Percentiles rank a stretch among this genome's conserved stretches.
phyloP scores from a whole-genome alignment of 2,888 invertebrate species.

The Drosophila barbarae region DNA sequence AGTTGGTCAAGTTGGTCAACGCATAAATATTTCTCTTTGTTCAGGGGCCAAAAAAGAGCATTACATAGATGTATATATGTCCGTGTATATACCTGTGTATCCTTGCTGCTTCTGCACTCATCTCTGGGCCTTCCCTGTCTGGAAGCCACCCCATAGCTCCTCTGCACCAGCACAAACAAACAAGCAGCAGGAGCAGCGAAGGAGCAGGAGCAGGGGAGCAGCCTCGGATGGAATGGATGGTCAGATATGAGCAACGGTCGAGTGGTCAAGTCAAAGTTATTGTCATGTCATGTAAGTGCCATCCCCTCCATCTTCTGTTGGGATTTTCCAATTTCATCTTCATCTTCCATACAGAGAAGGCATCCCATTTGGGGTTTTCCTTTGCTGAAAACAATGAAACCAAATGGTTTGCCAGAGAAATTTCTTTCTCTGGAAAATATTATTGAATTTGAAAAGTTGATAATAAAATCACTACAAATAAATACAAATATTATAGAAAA shows the following conservation, averaged over 20 bases:
- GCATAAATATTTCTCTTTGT: slow-evolving; percentile 74
- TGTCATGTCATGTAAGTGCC: slow-evolving; percentile 70
- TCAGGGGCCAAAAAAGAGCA: slow-evolving; percentile 51
- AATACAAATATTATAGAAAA: background rate
- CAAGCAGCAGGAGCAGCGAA: slow-evolving; percentile 30
- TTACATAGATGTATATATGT: slow-evolving; percentile 8
- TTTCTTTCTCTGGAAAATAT: no score
- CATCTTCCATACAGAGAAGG: slow-evolving; percentile 24
- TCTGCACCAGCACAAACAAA: slow-evolving; percentile 40
- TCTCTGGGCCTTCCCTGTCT: slow-evolving; percentile 16
- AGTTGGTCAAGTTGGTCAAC: slow-evolving; percentile 53
- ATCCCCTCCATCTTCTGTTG: slow-evolving; percentile 13
- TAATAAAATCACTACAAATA: no score
- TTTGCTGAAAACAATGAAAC: background rate
- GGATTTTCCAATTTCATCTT: slow-evolving; percentile 48
- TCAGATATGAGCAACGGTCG: slow-evolving; percentile 73
- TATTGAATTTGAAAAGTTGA: background rate
- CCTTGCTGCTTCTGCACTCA: slow-evolving; percentile 16
- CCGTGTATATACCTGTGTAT: slow-evolving; percentile 15
- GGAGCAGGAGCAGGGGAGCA: slow-evolving; percentile 1
- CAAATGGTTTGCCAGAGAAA: background rate
- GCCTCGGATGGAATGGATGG: slow-evolving; percentile 17
- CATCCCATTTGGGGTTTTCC: slow-evolving; percentile 32
- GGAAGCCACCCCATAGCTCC: slow-evolving; percentile 11
- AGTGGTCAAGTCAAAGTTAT: slow-evolving; percentile 76